These are phyloP conservation scores for Tenthredo scrophulariae DNA, from an alignment of 2,888 invertebrate species.

Conservation along the genomic window DNA sequence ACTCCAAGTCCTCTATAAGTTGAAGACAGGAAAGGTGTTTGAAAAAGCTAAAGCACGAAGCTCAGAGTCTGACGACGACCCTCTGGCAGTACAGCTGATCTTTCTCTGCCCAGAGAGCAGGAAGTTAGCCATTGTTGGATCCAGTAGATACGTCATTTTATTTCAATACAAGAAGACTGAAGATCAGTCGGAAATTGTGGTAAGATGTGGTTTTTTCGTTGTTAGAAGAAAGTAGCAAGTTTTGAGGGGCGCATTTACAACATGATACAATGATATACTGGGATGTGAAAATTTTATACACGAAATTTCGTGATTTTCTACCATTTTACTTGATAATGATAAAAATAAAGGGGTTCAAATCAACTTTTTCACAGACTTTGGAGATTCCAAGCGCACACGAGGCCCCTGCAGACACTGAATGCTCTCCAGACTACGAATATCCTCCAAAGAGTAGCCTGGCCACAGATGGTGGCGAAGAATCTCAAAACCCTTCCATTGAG, in stretches of 20 bases:
- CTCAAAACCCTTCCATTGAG: slow-evolving; percentile 74
- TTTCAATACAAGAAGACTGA: slow-evolving; percentile 98
- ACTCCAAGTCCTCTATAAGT: slow-evolving; percentile 97
- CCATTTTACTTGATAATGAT: not conserved
- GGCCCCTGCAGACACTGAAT: slow-evolving; percentile 86
- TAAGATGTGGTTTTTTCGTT: slow-evolving; percentile 72
- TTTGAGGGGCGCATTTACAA: not conserved
- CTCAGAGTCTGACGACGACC: slow-evolving; percentile 88
- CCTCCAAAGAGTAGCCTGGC: slow-evolving; percentile 79
- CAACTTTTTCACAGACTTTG: slow-evolving; percentile 82
- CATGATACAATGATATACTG: not conserved
- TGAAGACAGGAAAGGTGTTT: slow-evolving; percentile 96
- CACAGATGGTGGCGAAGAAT: slow-evolving; percentile 79
- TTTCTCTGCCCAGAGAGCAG: slow-evolving; percentile 96
- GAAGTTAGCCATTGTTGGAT: slow-evolving; percentile 92
- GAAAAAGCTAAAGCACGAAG: slow-evolving; percentile 86
- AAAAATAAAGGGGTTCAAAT: not conserved
- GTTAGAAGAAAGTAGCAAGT: not conserved
- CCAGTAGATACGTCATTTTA: slow-evolving; percentile 95
- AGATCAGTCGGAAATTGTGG: slow-evolving; percentile 89
- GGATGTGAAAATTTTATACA: not conserved
- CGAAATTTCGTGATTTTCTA: not conserved
- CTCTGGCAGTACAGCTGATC: slow-evolving; percentile 93
- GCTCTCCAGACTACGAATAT: slow-evolving; percentile 91
- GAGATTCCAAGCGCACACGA: slow-evolving; percentile 94